Percentiles rank a stretch among this genome's conserved stretches.
Evolutionary conservation across 2,113 vertebrate genomes (phyloP).

Genomic region (Coptodon rendalli): DNA sequence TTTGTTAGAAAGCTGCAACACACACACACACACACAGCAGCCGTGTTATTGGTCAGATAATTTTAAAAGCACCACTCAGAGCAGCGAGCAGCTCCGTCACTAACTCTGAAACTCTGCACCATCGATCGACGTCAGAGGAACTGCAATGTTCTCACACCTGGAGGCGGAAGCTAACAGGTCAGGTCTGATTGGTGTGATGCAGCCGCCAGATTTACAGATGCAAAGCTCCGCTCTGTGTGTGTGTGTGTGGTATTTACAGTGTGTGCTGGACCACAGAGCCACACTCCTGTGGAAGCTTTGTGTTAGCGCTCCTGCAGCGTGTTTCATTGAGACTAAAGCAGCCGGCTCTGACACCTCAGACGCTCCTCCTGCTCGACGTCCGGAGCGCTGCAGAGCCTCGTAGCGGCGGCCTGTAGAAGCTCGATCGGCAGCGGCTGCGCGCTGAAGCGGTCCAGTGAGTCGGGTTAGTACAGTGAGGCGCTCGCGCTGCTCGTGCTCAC

Average conservation of each 20-base stretch:
- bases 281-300: fast-evolving
- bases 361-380: background rate
- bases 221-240: background rate
- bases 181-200: fast-evolving
- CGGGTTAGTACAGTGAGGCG: background rate
- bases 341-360: background rate
- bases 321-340: background rate
- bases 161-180: background rate
- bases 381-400: background rate
- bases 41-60: background rate
- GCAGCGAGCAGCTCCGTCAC: background rate
- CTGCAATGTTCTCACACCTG: background rate
- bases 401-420: background rate
- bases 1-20: background rate
- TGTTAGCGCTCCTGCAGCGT: fast-evolving
- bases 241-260: background rate
- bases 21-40: background rate
- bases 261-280: background rate
- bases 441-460: background rate
- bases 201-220: background rate
- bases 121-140: background rate
- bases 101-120: background rate
- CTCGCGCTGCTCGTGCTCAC: background rate
- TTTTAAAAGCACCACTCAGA: background rate
- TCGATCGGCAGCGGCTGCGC: background rate